phyloP scores from a whole-genome alignment of 2,888 invertebrate species.

The Himalopsyche kuldschensis region DNA sequence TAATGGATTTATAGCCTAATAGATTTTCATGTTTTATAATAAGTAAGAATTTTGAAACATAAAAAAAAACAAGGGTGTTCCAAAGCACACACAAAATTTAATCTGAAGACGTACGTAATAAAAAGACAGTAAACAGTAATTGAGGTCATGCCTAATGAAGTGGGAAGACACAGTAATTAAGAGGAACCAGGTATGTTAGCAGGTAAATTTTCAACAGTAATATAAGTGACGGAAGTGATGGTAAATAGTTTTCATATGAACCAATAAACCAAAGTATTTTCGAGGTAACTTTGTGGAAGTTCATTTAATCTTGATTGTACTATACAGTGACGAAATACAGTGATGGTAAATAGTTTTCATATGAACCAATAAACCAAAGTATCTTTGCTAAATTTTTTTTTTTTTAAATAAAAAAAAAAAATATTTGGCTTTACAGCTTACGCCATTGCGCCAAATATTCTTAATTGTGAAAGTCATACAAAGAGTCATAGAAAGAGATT shows the following conservation, averaged over 20 bases:
- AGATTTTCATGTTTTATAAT: background rate
- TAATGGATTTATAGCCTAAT: background rate
- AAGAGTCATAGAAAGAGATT: too few species aligned
- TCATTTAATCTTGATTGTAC: too few species aligned
- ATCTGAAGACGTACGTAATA: background rate
- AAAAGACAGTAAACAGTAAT: background rate
- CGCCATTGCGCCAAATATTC: too few species aligned
- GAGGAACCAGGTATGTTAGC: slow-evolving; percentile 4
- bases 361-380: too few species aligned
- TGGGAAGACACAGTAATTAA: slow-evolving; percentile 5
- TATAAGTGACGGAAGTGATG: background rate
- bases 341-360: background rate
- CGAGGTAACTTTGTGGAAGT: too few species aligned
- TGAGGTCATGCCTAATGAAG: background rate
- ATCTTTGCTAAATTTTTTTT: too few species aligned
- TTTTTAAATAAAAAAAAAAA: too few species aligned
- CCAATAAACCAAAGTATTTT: too few species aligned
- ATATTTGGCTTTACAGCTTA: too few species aligned
- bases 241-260: background rate
- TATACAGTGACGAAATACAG: too few species aligned
- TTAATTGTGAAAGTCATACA: too few species aligned
- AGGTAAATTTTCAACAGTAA: background rate
- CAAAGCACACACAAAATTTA: background rate
- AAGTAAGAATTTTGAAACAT: background rate
- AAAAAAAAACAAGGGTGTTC: background rate